Conservation (phyloP, 2,797 vertebrate species). For the Pantherophis vulpinus region DNA sequence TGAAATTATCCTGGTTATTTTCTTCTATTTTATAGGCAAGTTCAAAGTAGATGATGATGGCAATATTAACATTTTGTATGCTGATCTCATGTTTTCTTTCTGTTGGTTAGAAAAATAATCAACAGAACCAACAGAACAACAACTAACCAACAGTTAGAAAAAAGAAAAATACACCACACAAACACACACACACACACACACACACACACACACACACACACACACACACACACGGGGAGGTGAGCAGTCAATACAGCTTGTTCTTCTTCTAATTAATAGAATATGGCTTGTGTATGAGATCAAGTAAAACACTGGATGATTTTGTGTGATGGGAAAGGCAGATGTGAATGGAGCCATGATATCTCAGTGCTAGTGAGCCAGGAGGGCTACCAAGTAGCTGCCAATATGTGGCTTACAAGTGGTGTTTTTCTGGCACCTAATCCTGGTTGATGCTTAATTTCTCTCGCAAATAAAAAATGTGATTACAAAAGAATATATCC, state of each 20-base stretch:
- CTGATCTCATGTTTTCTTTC: neutral
- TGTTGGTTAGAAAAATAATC: too few relatives aligned
- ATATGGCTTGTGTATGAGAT: neutral
- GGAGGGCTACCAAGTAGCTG: neutral
- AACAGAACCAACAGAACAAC: too few relatives aligned
- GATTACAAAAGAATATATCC: neutral
- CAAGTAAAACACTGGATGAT: neutral
- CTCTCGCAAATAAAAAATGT: neutral
- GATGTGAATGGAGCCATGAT: neutral
- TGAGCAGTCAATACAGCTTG: neutral
- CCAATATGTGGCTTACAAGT: neutral
- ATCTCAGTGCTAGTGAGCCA: neutral
- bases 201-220: too few relatives aligned
- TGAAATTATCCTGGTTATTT: neutral
- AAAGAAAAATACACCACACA: neutral
- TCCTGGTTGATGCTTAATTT: neutral
- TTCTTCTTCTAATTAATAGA: neutral
- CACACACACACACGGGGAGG: too few relatives aligned
- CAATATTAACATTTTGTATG: neutral
- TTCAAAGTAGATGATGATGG: neutral
- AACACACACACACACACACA: too few relatives aligned
- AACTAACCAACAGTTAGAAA: too few relatives aligned
- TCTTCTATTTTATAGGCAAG: neutral
- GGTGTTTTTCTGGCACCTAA: neutral
- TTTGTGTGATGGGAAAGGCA: neutral